Evolutionary conservation across 2,113 vertebrate genomes (phyloP).

Genomic region (Rhinopomastus cyanomelas): DNA sequence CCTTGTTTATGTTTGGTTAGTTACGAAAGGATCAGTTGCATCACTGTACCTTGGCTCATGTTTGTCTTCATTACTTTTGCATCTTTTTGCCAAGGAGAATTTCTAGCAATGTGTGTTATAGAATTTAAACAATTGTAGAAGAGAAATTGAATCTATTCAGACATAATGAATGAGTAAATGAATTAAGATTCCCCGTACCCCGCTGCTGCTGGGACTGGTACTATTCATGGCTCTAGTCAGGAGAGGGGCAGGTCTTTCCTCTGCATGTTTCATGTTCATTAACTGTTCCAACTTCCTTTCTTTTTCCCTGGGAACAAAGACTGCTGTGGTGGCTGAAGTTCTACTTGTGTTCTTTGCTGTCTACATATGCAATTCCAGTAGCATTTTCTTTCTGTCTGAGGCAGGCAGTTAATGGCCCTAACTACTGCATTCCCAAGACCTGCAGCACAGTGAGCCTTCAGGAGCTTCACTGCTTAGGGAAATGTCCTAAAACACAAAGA

Average conservation of each 20-base stretch:
- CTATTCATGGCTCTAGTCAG: background rate
- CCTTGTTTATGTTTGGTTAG: slow-evolving; percentile 55
- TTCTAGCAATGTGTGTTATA: slow-evolving; percentile 23
- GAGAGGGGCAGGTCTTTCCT: background rate
- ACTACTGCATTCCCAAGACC: background rate
- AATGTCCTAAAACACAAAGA: background rate
- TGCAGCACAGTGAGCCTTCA: background rate
- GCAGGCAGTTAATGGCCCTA: background rate
- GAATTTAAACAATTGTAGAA: slow-evolving; percentile 26
- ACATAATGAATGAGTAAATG: background rate
- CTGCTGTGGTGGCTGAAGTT: background rate
- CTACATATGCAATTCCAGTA: background rate
- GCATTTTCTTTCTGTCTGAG: background rate
- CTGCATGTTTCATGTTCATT: background rate
- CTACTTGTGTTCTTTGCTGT: background rate
- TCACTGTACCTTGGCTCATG: background rate
- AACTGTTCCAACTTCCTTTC: background rate
- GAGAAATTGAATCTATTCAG: slow-evolving; percentile 7
- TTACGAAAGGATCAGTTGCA: slow-evolving; percentile 31
- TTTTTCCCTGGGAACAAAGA: background rate
- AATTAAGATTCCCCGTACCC: background rate
- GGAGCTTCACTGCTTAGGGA: background rate
- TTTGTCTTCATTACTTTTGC: slow-evolving; percentile 35
- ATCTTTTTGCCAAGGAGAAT: slow-evolving; percentile 39
- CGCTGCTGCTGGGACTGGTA: background rate